phyloP scores from a whole-genome alignment of 1,140 invertebrate genomes.

The Anastrepha ludens region DNA sequence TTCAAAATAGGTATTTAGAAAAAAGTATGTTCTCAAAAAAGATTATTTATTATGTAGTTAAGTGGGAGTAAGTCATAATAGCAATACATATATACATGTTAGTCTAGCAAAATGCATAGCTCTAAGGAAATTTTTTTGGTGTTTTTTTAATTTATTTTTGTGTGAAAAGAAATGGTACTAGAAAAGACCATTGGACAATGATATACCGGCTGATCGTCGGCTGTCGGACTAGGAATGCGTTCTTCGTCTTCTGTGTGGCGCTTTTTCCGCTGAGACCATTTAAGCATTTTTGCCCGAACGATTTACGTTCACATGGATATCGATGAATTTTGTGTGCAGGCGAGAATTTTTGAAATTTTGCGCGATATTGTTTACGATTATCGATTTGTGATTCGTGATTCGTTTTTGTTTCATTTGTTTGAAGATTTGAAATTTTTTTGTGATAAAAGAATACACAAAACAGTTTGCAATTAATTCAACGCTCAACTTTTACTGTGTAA shows the following conservation, averaged over 20 bases:
- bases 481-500: background rate
- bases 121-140: slow-evolving; percentile 48
- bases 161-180: slow-evolving; percentile 55
- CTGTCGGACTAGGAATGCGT: slow-evolving; percentile 79
- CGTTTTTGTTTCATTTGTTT: background rate
- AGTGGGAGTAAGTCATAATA: slow-evolving; percentile 25
- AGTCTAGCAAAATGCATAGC: slow-evolving; percentile 51
- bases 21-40: slow-evolving; percentile 16
- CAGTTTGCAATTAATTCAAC: slow-evolving; percentile 27
- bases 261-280: slow-evolving; percentile 67
- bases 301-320: background rate
- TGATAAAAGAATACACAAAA: slow-evolving; percentile 45
- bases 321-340: background rate
- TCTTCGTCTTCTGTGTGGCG: slow-evolving; percentile 68
- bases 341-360: background rate
- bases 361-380: background rate
- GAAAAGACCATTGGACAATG: background rate
- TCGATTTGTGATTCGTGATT: background rate
- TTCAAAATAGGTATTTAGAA: slow-evolving; percentile 31
- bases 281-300: background rate
- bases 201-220: slow-evolving; percentile 79
- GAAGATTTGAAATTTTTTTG: background rate
- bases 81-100: slow-evolving; percentile 31
- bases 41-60: background rate
- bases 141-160: slow-evolving; percentile 54